These are phyloP conservation scores for Gambusia affinis DNA, from an alignment of 2,113 vertebrate genomes.

Conservation along the genomic window DNA sequence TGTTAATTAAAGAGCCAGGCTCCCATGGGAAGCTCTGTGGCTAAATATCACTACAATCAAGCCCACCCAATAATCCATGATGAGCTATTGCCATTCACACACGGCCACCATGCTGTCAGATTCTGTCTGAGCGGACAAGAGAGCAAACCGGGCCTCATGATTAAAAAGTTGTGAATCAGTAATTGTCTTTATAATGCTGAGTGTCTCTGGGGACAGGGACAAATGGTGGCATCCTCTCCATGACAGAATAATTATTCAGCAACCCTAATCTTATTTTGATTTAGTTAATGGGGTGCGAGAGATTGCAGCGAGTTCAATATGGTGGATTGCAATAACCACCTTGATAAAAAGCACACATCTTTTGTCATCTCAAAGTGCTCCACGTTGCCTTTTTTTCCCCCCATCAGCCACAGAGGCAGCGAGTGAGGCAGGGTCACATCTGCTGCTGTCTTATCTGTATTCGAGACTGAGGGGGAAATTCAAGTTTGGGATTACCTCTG, in stretches of 20 bases:
- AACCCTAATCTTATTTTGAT: background rate
- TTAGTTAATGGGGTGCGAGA: background rate
- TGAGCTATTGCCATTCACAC: conserved; percentile 68
- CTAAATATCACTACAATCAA: conserved; percentile 79
- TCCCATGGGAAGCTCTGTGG: conserved; percentile 75
- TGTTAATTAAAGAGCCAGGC: conserved; percentile 77
- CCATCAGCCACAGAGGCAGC: conserved; percentile 61
- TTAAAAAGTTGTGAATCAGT: conserved; percentile 58
- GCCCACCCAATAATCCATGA: conserved; percentile 62
- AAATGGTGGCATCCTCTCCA: background rate
- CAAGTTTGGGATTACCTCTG: conserved; percentile 76
- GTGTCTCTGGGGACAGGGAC: conserved; percentile 5
- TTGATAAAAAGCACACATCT: conserved; percentile 56
- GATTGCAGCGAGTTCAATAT: conserved; percentile 2
- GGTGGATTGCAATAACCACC: conserved; percentile 22
- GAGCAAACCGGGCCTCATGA: conserved; percentile 58
- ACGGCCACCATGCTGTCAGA: conserved; percentile 63
- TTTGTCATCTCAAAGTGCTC: conserved; percentile 49
- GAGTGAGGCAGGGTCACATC: conserved; percentile 63
- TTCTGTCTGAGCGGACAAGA: conserved; percentile 55
- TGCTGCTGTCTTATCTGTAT: conserved; percentile 77
- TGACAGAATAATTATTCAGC: conserved; percentile 4
- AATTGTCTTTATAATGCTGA: conserved; percentile 42
- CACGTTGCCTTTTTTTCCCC: conserved; percentile 66
- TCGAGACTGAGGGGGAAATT: conserved; percentile 75